phyloP scores from a whole-genome alignment of 2,797 vertebrate genomes.

The Phoebastria nigripes region DNA sequence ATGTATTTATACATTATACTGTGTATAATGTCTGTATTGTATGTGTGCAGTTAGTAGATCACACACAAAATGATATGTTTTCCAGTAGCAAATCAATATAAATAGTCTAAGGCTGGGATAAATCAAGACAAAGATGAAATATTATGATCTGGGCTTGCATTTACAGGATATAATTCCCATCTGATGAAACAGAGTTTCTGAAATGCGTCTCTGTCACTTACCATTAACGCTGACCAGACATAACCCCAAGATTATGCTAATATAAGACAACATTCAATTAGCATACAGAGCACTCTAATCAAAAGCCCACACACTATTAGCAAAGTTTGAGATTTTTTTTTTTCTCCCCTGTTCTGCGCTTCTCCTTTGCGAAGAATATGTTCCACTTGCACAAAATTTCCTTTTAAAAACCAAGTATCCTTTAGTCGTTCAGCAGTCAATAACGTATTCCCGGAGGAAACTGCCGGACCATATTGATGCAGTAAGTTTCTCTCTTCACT shows the following conservation, averaged over 20 bases:
- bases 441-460: rapidly evolving
- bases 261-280: conserved; percentile 47
- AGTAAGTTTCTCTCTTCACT: background rate
- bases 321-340: background rate
- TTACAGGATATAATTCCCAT: conserved; percentile 21
- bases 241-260: conserved; percentile 38
- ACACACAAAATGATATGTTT: background rate
- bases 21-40: background rate
- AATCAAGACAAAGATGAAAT: conserved; percentile 39
- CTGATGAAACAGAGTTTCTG: background rate
- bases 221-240: conserved; percentile 45
- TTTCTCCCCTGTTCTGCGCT: rapidly evolving
- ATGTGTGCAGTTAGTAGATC: background rate
- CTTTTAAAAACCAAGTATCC: background rate
- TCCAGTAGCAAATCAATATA: background rate
- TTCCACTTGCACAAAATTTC: background rate
- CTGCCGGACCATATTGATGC: rapidly evolving
- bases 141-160: background rate
- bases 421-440: background rate
- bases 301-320: background rate
- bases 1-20: background rate
- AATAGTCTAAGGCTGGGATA: background rate
- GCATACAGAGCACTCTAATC: background rate
- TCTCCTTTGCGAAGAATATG: background rate
- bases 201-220: conserved; percentile 1